Evolutionary conservation across 2,888 invertebrate species (phyloP).

Genomic region (Cephus pygmeus): DNA sequence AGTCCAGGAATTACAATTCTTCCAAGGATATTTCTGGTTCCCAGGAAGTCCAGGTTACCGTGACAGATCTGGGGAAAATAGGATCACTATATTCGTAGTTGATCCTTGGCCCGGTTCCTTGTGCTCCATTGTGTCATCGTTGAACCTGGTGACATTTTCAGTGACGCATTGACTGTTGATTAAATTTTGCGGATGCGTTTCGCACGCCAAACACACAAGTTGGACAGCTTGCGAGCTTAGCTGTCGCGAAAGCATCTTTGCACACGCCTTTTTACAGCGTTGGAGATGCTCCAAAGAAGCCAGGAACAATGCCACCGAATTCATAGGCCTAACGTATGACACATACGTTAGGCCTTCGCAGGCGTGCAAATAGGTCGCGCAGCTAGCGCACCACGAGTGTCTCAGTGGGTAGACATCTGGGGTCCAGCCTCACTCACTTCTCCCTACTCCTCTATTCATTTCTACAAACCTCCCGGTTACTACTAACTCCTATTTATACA

Average conservation of each 20-base stretch:
- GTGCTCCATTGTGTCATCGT: neutral
- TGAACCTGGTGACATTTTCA: neutral
- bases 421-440: conserved; percentile 14
- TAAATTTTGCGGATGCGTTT: neutral
- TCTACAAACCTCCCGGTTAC: neutral
- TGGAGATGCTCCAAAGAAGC: neutral
- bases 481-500: conserved; percentile 1
- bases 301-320: conserved; percentile 14
- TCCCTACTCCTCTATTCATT: neutral
- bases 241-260: neutral
- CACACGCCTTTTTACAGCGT: neutral
- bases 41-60: neutral
- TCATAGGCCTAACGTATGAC: conserved; percentile 16
- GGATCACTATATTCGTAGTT: neutral
- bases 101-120: neutral
- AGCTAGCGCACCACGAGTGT: conserved; percentile 13
- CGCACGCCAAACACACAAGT: neutral
- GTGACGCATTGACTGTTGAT: neutral
- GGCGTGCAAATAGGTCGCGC: conserved; percentile 12
- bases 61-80: neutral
- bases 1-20: neutral
- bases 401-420: conserved; percentile 23
- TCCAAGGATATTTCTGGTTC: neutral
- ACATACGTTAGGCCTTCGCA: conserved; percentile 22
- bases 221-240: neutral